Percentiles rank a stretch among this genome's conserved stretches.
These are phyloP conservation scores for Podabrus alpinus DNA, from an alignment of 2,888 invertebrate species.

Conservation along the genomic window DNA sequence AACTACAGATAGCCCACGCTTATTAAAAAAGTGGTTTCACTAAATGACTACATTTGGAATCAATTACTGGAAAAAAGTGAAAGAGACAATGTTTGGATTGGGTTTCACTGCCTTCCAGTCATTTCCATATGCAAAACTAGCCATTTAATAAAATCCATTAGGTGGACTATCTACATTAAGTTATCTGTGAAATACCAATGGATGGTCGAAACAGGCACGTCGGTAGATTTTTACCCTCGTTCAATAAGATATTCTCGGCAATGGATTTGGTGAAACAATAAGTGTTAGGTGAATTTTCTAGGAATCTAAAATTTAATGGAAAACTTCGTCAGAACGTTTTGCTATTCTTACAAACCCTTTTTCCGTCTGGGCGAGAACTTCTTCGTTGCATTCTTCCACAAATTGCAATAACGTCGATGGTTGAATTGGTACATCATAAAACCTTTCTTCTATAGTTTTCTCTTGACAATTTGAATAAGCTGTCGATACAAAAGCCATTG, in stretches of 20 bases:
- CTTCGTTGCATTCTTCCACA: slow-evolving; percentile 38
- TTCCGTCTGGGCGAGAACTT: neutral
- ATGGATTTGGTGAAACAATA: slow-evolving; percentile 71
- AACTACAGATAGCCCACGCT: no score
- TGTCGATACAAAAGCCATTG: slow-evolving; percentile 50
- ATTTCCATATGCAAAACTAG: no score
- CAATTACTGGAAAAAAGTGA: no score
- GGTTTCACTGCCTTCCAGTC: no score
- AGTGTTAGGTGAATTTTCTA: slow-evolving; percentile 64
- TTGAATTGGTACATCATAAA: slow-evolving; percentile 53
- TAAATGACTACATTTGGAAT: no score
- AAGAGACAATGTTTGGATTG: no score
- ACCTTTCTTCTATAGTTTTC: slow-evolving; percentile 51
- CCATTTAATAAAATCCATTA: no score
- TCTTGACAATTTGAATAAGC: slow-evolving; percentile 50
- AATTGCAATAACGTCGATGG: slow-evolving; percentile 51
- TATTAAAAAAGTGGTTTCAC: no score
- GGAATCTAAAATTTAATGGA: slow-evolving; percentile 40
- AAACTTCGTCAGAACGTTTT: neutral
- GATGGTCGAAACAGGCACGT: slow-evolving; percentile 67
- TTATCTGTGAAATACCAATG: no score
- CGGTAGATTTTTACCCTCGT: slow-evolving; percentile 62
- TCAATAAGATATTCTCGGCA: slow-evolving; percentile 62
- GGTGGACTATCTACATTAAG: no score
- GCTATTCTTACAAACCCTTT: neutral